These are phyloP conservation scores for Mustela erminea DNA, from an alignment of 2,797 vertebrate species.

Conservation along the genomic window DNA sequence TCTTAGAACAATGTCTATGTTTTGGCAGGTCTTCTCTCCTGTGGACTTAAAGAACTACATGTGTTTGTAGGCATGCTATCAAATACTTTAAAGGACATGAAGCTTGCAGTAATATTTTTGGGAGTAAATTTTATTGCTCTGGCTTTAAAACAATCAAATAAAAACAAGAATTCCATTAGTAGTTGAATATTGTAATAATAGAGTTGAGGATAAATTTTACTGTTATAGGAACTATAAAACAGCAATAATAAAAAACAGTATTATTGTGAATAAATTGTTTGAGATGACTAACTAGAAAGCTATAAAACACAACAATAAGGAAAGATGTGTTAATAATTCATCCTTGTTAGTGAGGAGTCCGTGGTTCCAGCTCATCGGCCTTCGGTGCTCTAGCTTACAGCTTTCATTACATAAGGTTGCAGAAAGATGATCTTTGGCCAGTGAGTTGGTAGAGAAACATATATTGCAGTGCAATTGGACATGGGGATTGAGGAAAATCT, in stretches of 20 bases:
- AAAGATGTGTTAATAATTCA: conserved; percentile 78
- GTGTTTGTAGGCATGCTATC: conserved; percentile 71
- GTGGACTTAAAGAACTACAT: conserved; percentile 64
- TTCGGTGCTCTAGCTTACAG: conserved; percentile 46
- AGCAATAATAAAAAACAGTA: conserved; percentile 77
- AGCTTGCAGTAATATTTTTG: conserved; percentile 78
- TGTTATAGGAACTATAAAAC: conserved; percentile 78
- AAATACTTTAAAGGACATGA: conserved; percentile 78
- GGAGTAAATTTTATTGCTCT: conserved; percentile 82
- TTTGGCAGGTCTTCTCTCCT: conserved; percentile 48
- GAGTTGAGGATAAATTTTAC: conserved; percentile 81
- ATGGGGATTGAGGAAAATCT: conserved; percentile 56
- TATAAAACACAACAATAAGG: conserved; percentile 75
- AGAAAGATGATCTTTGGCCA: conserved; percentile 73
- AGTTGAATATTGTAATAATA: conserved; percentile 80
- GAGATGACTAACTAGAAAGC: conserved; percentile 80
- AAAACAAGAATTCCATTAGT: conserved; percentile 82
- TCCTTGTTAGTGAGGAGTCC: conserved; percentile 70
- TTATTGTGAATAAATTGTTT: conserved; percentile 80
- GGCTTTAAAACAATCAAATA: conserved; percentile 80
- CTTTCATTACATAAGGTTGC: conserved; percentile 54
- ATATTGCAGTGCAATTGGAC: conserved; percentile 72
- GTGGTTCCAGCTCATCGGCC: conserved; percentile 60
- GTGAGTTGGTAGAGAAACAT: conserved; percentile 65
- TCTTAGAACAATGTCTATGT: conserved; percentile 31